Percentiles rank a stretch among this genome's conserved stretches.
Evolutionary conservation across 2,888 invertebrate genomes (phyloP).

Genomic region (Eubasilissa splendida): DNA sequence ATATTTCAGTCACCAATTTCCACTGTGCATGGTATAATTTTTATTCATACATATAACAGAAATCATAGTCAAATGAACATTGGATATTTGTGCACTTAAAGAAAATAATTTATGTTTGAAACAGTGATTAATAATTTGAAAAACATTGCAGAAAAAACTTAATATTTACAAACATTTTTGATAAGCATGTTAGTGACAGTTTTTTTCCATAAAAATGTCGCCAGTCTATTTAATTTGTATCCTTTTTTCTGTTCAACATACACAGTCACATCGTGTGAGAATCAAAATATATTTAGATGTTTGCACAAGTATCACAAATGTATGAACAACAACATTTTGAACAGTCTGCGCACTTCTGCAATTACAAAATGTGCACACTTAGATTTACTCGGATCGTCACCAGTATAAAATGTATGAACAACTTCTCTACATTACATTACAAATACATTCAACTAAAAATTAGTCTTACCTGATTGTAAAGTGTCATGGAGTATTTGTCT

Average conservation of each 20-base stretch:
- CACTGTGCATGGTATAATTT: too few relatives aligned
- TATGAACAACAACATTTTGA: constrained; percentile 30
- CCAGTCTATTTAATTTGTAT: neutral
- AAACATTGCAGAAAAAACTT: neutral
- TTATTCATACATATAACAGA: too few relatives aligned
- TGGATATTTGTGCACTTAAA: neutral
- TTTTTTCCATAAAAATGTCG: constrained; percentile 2
- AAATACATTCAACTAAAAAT: neutral
- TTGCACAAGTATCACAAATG: constrained; percentile 6
- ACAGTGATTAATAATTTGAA: neutral
- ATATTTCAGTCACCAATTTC: too few relatives aligned
- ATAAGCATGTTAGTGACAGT: constrained; percentile 9
- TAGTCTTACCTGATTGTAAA: constrained; percentile 42
- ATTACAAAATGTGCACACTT: constrained; percentile 19
- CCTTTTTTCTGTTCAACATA: neutral
- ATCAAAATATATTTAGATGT: neutral
- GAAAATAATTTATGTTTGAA: neutral
- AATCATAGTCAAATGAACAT: too few relatives aligned
- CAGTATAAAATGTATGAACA: neutral
- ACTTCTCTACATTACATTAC: neutral
- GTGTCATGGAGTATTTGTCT: constrained; percentile 24
- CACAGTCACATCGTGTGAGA: neutral
- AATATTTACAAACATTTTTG: constrained; percentile 31
- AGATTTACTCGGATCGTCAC: neutral
- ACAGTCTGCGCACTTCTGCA: constrained; percentile 22